These are phyloP conservation scores for Chouioia cunea DNA, from an alignment of 2,888 invertebrate genomes.

Conservation along the genomic window DNA sequence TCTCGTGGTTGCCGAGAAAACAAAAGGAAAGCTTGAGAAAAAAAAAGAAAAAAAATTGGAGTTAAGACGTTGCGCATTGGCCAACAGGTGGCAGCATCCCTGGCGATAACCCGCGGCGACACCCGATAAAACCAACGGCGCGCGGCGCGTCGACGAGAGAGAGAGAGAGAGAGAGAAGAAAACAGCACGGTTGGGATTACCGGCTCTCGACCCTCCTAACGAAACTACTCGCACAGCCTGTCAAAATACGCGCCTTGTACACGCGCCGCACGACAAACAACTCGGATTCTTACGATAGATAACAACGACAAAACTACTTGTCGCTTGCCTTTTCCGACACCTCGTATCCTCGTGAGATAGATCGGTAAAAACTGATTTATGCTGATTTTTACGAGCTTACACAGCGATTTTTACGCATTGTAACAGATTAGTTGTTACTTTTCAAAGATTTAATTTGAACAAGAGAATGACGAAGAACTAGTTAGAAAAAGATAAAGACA, in stretches of 20 bases:
- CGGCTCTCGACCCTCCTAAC: constrained; percentile 50
- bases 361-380: no score
- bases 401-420: no score
- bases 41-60: constrained; percentile 46
- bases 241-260: constrained; percentile 34
- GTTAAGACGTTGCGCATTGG: constrained; percentile 65
- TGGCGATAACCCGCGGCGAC: constrained; percentile 68
- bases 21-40: not conserved
- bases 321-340: no score
- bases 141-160: constrained; percentile 58
- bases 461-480: no score
- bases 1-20: not conserved
- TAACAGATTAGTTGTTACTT: no score
- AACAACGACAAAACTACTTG: no score
- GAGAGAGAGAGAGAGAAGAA: constrained; percentile 57
- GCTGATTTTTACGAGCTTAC: no score
- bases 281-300: no score
- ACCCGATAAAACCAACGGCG: constrained; percentile 69
- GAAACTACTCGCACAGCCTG: constrained; percentile 28
- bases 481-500: no score
- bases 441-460: no score
- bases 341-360: no score
- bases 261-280: constrained; percentile 9
- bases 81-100: constrained; percentile 68
- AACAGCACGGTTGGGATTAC: constrained; percentile 65